Conservation (phyloP, 2,888 invertebrate species). For the Athetis lepigone region DNA sequence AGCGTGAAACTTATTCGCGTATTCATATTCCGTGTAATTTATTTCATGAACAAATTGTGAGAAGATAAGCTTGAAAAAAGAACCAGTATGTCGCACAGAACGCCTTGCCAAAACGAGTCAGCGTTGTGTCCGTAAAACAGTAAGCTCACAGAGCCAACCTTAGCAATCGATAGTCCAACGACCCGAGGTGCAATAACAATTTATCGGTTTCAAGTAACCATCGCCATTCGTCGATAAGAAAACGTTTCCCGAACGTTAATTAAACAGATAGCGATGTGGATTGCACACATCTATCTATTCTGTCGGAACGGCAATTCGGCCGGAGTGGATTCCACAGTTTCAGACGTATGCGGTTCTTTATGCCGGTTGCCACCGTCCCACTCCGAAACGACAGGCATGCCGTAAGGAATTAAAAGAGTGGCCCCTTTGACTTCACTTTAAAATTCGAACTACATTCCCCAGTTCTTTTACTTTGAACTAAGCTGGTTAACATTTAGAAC, state of each 20-base stretch:
- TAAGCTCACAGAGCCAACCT: slow-evolving; percentile 36
- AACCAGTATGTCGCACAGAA: slow-evolving; percentile 13
- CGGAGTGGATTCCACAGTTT: slow-evolving; percentile 31
- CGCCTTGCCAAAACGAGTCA: slow-evolving; percentile 45
- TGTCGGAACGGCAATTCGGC: slow-evolving; percentile 47
- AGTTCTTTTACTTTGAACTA: slow-evolving; percentile 39
- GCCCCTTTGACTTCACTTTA: slow-evolving; percentile 33
- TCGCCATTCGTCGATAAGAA: slow-evolving; percentile 69
- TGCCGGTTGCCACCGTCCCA: slow-evolving; percentile 9
- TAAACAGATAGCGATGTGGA: slow-evolving; percentile 67
- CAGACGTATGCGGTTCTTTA: slow-evolving; percentile 48
- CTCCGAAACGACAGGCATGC: slow-evolving; percentile 12
- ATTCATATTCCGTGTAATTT: too few relatives aligned
- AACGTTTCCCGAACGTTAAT: slow-evolving; percentile 70
- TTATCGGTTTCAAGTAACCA: slow-evolving; percentile 71
- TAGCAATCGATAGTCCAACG: slow-evolving; percentile 79
- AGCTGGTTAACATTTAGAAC: slow-evolving; percentile 20
- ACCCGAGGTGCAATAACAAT: slow-evolving; percentile 73
- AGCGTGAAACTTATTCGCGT: too few relatives aligned
- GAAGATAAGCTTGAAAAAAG: slow-evolving; percentile 14
- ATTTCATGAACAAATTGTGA: too few relatives aligned
- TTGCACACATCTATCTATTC: slow-evolving; percentile 61
- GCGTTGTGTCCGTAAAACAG: slow-evolving; percentile 33
- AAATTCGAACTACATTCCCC: slow-evolving; percentile 32
- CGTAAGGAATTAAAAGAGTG: slow-evolving; percentile 42